Base-by-base conservation (phyloP, 1,140 invertebrate genomes). In the Bombus ignitus region DNA sequence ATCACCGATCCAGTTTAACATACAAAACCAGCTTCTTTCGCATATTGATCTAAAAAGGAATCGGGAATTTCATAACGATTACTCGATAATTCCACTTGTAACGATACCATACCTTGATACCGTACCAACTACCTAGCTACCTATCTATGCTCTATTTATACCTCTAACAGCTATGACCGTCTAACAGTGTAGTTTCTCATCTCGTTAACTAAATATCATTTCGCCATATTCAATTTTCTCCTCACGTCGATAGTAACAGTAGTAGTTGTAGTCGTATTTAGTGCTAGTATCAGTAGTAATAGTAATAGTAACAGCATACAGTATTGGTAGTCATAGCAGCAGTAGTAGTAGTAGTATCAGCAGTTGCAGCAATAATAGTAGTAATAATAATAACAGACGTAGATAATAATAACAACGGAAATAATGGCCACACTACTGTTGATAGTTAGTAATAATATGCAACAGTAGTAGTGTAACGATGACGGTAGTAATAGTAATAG, bases 101-200 rank as follows among this genome's bases (percentile, higher is more conserved):
- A 68, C 88, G 53, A 85, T 83, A 84, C 65, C 85, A n/a, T 53
- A 53, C 47, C 47, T 22, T 53, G 47, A 53, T 53, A 53, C 47
- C 18, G 44, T 90, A 90, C 74, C 87, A 72, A 68, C 91, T 89
- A 91, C 68, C 86, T 85, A 86, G 74, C 84, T 86, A 74, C 70
- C 83, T 90, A 90, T 47, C 74, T 86, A 85, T 5, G 10, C 42
- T 73, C 68, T 80, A 83, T 83, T 57, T 77, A 77, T 72, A 92
- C 87, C 68, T 92, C 92, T 94, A 93, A 90, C 82, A 90, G 79
- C 91, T 94, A 94, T 83, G 66, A 91, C 92, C 89, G 91, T 89
- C 90, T 94, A 94, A 86, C 90, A 91, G 88, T 94, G 77, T 35
- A 93, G 90, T 89, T 68, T 77, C 62, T 37, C 53, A 3, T 87